phyloP scores from a whole-genome alignment of 1,140 invertebrate species.

The Cydia fagiglandana region DNA sequence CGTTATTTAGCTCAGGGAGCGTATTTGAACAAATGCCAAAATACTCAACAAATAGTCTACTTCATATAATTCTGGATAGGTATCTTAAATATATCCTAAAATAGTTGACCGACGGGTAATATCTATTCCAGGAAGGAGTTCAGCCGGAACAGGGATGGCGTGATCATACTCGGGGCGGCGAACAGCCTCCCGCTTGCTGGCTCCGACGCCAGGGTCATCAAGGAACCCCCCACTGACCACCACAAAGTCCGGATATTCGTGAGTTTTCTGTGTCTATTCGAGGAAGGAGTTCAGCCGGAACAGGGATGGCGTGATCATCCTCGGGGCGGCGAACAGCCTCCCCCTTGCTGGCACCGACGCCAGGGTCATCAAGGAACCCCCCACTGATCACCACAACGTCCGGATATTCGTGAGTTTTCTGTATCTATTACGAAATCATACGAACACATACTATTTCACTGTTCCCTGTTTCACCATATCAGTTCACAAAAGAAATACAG shows the following conservation, averaged over 20 bases:
- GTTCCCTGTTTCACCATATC: too few relatives aligned
- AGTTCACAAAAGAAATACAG: neutral
- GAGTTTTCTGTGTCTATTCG: slow-evolving; percentile 23
- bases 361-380: slow-evolving; percentile 40
- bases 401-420: too few relatives aligned
- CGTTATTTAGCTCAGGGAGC: too few relatives aligned
- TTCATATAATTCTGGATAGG: too few relatives aligned
- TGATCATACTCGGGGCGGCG: slow-evolving; percentile 47
- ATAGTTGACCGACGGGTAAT: neutral
- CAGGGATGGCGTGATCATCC: slow-evolving; percentile 51
- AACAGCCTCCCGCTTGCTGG: slow-evolving; percentile 36
- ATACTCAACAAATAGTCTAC: too few relatives aligned
- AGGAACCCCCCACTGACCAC: slow-evolving; percentile 43
- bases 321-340: slow-evolving; percentile 43
- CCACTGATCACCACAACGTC: slow-evolving; percentile 50
- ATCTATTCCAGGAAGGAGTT: slow-evolving; percentile 43
- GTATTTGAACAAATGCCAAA: too few relatives aligned
- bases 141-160: slow-evolving; percentile 54
- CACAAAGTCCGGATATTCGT: slow-evolving; percentile 53
- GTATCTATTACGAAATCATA: too few relatives aligned
- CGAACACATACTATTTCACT: too few relatives aligned
- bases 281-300: slow-evolving; percentile 52
- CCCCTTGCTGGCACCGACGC: slow-evolving; percentile 24
- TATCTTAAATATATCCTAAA: too few relatives aligned
- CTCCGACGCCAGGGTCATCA: slow-evolving; percentile 32